These are phyloP conservation scores for Ennomos quercinarius DNA, from an alignment of 2,888 invertebrate species.

Conservation along the genomic window DNA sequence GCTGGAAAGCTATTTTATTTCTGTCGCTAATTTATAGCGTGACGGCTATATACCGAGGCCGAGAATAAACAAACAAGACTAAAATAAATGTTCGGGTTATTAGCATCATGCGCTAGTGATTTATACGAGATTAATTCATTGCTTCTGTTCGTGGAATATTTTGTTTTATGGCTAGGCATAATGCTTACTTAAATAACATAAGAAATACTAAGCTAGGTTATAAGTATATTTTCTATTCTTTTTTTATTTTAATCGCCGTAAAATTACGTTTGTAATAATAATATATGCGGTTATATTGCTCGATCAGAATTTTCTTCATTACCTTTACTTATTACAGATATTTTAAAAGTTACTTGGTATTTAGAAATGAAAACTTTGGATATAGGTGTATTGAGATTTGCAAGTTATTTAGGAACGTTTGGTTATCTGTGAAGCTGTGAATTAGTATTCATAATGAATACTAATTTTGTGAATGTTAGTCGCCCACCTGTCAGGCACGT, in stretches of 20 bases:
- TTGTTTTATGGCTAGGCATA: not conserved
- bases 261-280: too few species aligned
- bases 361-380: too few species aligned
- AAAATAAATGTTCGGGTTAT: conserved; percentile 49
- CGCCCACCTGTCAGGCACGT: conserved; percentile 42
- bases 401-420: not conserved
- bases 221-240: too few species aligned
- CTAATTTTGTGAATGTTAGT: conserved; percentile 4
- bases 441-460: conserved; percentile 3
- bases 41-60: conserved; percentile 45
- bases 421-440: not conserved
- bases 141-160: conserved; percentile 18
- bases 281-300: too few species aligned
- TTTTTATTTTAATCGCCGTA: too few species aligned
- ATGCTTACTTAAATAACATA: conserved; percentile 3
- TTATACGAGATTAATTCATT: conserved; percentile 39
- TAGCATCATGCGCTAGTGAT: conserved; percentile 44
- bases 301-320: too few species aligned
- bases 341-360: too few species aligned
- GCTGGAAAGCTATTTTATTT: conserved; percentile 67
- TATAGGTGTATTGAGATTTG: not conserved
- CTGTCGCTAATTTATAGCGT: conserved; percentile 70
- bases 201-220: not conserved
- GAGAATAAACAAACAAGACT: conserved; percentile 47
- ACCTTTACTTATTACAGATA: too few species aligned